Evolutionary conservation across 2,113 vertebrate species (phyloP), one percentile per base, ranked within the genome.

Genomic region (Saccopteryx leptura): DNA sequence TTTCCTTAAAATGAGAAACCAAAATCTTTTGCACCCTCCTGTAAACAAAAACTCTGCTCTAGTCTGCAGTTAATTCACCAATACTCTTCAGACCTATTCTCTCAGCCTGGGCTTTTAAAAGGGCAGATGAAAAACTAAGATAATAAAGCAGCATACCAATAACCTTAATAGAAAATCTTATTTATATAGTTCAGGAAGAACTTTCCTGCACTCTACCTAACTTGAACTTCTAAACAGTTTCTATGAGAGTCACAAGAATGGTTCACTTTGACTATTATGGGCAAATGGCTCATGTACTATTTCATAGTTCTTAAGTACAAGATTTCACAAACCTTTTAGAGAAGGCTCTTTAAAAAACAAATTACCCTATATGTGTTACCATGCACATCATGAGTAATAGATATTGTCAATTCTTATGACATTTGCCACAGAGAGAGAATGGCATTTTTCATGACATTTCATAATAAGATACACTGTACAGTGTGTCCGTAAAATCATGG

Each of bases 1-100:
- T 97, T 97, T 60, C 65, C 82, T 82, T 81, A 94, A 95, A 96
- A 87, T 88, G 23, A 88, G 79, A 96, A 97, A 54, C 14, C 63
- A 91, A 71, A 93, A 56, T 28, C 79, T 82, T 97, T 93, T 80
- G 69, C 6, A 74, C 85, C 86, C 68, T n/a, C 1, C 85, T 87
- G 1, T 60, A 72, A 56, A 18, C 33, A 91, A 71, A 71, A 15
- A 76, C 5, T 52, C 6, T 52, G 52, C 15, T 75, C 5, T 71
- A n/a, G 28, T 66, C 33, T 21, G 84, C 2, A 60, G 21, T 28
- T 80, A 79, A 88, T 79, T 94, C 17, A 63, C 14, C 87, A 72
- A 39, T 6, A 65, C 15, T 46, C 4, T 82, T 90, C 19, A 69
- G 66, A 86, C 17, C 13, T 68, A 24, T 91, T 88, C 61, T 91